These are phyloP conservation scores for Diogma glabrata DNA, from an alignment of 2,888 invertebrate species.

Conservation along the genomic window DNA sequence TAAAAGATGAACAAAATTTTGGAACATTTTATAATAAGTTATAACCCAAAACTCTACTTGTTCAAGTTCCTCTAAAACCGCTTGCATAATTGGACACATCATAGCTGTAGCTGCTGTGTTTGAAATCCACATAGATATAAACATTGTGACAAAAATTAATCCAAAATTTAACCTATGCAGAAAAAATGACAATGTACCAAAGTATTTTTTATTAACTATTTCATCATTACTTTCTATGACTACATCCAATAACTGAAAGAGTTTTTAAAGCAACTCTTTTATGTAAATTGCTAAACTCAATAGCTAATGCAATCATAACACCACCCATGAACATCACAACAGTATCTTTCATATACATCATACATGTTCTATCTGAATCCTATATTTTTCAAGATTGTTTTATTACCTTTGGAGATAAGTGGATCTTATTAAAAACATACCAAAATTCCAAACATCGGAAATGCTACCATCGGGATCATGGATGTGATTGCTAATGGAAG, in stretches of 20 bases:
- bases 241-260: constrained; percentile 64
- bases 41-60: no score
- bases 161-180: constrained; percentile 73
- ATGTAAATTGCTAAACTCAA: constrained; percentile 82
- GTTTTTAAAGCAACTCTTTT: constrained; percentile 76
- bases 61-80: constrained; percentile 70
- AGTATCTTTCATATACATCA: constrained; percentile 68
- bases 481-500: constrained; percentile 74
- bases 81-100: constrained; percentile 88
- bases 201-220: no score
- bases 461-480: constrained; percentile 69
- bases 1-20: no score
- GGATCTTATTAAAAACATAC: no score
- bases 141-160: constrained; percentile 78
- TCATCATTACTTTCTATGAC: no score
- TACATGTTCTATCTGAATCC: constrained; percentile 48
- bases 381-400: no score
- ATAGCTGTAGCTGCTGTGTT: constrained; percentile 89
- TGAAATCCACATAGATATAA: constrained; percentile 93
- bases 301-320: constrained; percentile 78
- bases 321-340: constrained; percentile 86
- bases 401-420: constrained; percentile 18
- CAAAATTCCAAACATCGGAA: constrained; percentile 72
- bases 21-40: constrained; percentile 8
- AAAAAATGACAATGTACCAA: no score